phyloP scores from a whole-genome alignment of 1,140 invertebrate species.

The Drosophila neocordata region DNA sequence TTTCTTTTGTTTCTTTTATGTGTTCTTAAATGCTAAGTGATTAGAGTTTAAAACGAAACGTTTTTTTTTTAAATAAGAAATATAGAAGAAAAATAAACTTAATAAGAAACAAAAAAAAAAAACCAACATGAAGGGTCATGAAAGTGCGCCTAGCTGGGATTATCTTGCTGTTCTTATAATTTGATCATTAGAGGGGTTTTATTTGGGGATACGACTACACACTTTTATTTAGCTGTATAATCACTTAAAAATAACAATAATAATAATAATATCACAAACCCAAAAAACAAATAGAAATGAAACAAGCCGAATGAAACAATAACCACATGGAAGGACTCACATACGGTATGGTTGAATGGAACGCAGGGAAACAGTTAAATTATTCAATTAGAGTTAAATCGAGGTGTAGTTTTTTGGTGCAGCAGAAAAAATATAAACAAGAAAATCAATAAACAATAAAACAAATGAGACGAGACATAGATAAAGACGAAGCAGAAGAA shows the following conservation, averaged over 20 bases:
- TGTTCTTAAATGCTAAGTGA: conserved; percentile 23
- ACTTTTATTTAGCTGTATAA: conserved; percentile 1
- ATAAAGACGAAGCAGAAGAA: conserved; percentile 11
- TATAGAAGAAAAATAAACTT: neutral
- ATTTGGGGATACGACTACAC: neutral
- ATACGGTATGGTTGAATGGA: neutral
- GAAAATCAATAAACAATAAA: conserved; percentile 1
- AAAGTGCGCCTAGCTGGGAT: conserved; percentile 4
- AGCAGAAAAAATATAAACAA: neutral
- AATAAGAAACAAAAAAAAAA: neutral
- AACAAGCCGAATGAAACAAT: neutral
- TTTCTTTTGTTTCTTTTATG: conserved; percentile 28
- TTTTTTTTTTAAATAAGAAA: neutral
- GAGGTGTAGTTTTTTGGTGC: neutral
- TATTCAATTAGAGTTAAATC: neutral
- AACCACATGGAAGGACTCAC: neutral
- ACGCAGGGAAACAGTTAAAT: neutral
- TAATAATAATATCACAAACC: neutral
- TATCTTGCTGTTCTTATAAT: neutral
- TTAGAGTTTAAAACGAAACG: conserved; percentile 11
- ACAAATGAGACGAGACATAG: conserved; percentile 10
- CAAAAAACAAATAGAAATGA: neutral
- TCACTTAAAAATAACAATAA: neutral
- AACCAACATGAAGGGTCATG: neutral
- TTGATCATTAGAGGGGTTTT: neutral